A percentile compares a stretch with the other conserved stretches of the same genome.
Evolutionary conservation across 2,797 vertebrate genomes (phyloP).

Genomic region (Pseudocheirus occidentalis): DNA sequence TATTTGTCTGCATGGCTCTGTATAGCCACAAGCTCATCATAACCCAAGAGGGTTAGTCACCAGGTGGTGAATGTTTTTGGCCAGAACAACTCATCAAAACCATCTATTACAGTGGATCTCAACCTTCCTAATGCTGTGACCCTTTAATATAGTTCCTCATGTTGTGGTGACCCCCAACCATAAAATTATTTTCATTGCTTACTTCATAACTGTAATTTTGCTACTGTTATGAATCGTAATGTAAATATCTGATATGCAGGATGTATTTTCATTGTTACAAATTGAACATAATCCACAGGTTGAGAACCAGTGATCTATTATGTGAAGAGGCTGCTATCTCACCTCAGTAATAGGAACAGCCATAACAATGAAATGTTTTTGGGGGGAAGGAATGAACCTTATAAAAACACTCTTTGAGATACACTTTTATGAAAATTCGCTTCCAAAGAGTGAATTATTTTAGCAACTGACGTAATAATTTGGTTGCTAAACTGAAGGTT

Average conservation of each 20-base stretch:
- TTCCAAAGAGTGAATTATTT: neutral
- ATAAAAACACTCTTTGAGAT: neutral
- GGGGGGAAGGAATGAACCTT: neutral
- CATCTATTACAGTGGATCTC: too few relatives aligned
- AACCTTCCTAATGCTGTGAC: too few relatives aligned
- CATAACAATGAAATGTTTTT: neutral
- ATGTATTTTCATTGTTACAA: too few relatives aligned
- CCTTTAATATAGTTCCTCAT: too few relatives aligned
- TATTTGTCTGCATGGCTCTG: neutral
- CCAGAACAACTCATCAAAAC: neutral
- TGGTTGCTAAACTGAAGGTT: conserved; percentile 24
- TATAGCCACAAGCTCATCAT: neutral
- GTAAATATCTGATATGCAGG: too few relatives aligned
- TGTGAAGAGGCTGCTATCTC: neutral
- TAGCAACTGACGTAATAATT: conserved; percentile 6
- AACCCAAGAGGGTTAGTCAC: neutral
- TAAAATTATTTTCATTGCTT: too few relatives aligned
- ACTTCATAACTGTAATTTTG: too few relatives aligned
- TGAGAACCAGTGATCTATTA: too few relatives aligned
- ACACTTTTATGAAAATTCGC: neutral
- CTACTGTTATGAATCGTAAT: too few relatives aligned
- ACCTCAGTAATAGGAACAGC: neutral
- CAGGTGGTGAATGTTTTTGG: neutral
- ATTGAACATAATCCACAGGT: too few relatives aligned
- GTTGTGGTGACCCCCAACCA: too few relatives aligned